These are phyloP conservation scores for Rhinophrynus dorsalis DNA, from an alignment of 2,797 vertebrate genomes.

Conservation along the genomic window DNA sequence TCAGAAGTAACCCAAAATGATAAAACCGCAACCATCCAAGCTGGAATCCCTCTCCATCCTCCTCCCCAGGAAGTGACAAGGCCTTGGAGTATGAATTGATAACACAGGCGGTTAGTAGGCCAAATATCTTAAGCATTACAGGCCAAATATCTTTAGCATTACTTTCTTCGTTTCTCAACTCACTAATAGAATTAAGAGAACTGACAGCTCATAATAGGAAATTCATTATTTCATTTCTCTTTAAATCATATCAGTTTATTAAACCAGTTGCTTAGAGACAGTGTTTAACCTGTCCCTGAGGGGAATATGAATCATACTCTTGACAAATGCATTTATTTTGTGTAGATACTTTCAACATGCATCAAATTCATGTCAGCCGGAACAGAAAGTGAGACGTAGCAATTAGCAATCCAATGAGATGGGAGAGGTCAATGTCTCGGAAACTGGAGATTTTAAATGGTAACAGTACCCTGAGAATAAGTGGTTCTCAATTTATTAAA, in stretches of 20 bases:
- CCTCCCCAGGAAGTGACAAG: conserved; percentile 41
- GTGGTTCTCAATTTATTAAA: no score
- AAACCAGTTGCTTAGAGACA: conserved; percentile 11
- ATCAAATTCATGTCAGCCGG: neutral
- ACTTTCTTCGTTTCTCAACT: neutral
- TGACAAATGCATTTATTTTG: no score
- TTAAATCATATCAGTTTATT: neutral
- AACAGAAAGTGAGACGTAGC: conserved; percentile 5
- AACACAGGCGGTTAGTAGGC: conserved; percentile 30
- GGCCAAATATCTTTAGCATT: conserved; percentile 1
- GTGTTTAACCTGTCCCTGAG: neutral
- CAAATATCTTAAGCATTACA: no score
- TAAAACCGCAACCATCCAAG: no score
- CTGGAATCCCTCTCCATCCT: conserved; percentile 9
- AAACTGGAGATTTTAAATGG: neutral
- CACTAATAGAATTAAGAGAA: neutral
- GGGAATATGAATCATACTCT: conserved; percentile 5
- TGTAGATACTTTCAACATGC: neutral
- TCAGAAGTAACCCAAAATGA: no score
- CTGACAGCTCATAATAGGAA: conserved; percentile 18
- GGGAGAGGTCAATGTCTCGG: neutral
- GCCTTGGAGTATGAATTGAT: neutral
- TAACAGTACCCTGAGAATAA: no score
- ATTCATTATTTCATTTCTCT: neutral
- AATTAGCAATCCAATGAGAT: neutral